Conservation (phyloP, 2,797 vertebrate genomes). For the Paratrypauchen microcephalus region DNA sequence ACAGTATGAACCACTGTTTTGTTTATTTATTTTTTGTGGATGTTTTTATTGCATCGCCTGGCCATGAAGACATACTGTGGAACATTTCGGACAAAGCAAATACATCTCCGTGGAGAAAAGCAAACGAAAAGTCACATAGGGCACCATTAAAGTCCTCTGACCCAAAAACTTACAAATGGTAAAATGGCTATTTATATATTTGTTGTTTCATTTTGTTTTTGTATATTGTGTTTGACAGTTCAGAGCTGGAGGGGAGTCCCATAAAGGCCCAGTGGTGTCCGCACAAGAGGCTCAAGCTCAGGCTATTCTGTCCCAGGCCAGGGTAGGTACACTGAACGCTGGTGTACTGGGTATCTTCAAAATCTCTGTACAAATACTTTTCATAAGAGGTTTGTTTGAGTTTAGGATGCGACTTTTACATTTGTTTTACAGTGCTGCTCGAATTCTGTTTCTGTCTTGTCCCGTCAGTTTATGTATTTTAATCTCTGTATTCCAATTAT, state of each 20-base stretch:
- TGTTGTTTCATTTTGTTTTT: slow-evolving; percentile 40
- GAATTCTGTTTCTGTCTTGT: neutral
- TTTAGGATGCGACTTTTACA: neutral
- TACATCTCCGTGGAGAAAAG: too few relatives aligned
- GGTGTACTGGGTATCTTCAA: neutral
- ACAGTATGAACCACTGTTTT: too few relatives aligned
- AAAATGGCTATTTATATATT: slow-evolving; percentile 16
- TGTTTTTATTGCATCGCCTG: too few relatives aligned
- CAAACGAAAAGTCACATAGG: too few relatives aligned
- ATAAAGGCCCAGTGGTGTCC: slow-evolving; percentile 91
- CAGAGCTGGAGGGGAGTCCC: slow-evolving; percentile 89
- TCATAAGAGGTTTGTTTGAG: neutral
- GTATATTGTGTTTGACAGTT: slow-evolving; percentile 78
- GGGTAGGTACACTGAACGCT: slow-evolving; percentile 77
- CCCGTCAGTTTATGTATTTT: neutral
- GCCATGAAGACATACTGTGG: too few relatives aligned
- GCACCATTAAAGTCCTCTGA: too few relatives aligned
- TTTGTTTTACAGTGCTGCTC: neutral
- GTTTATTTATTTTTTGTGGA: too few relatives aligned
- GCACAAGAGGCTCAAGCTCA: slow-evolving; percentile 97
- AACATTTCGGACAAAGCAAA: too few relatives aligned
- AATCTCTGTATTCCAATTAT: neutral
- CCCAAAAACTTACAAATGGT: too few relatives aligned
- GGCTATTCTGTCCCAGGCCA: slow-evolving; percentile 94
- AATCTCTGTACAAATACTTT: neutral